Evolutionary conservation across 2,113 vertebrate species (phyloP).

Genomic region (Siniperca knerii): DNA sequence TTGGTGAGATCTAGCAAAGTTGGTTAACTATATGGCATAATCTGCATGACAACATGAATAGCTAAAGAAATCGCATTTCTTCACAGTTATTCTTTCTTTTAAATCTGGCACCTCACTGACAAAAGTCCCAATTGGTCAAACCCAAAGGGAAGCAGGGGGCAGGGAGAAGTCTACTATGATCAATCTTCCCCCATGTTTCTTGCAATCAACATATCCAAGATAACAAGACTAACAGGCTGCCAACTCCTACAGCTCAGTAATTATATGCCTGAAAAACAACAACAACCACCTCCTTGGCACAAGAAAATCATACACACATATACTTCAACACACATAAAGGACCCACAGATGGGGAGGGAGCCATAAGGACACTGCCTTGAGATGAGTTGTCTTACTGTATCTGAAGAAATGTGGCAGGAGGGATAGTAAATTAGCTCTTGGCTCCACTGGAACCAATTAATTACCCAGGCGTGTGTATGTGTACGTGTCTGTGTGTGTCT

Average conservation of each 20-base stretch:
- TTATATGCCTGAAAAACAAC: constrained; percentile 75
- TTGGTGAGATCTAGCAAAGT: background rate
- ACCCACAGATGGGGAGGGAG: constrained; percentile 46
- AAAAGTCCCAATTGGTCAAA: constrained; percentile 40
- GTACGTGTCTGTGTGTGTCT: constrained; percentile 46
- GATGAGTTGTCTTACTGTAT: constrained; percentile 56
- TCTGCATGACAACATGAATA: background rate
- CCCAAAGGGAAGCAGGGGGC: constrained; percentile 18
- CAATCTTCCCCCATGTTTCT: constrained; percentile 68
- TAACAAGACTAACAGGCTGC: constrained; percentile 74
- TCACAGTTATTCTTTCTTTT: background rate
- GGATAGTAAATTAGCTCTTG: constrained; percentile 79
- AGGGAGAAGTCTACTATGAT: constrained; percentile 40
- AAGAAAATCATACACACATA: constrained; percentile 33
- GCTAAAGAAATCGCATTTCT: background rate
- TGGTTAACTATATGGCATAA: background rate
- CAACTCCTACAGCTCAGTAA: constrained; percentile 72
- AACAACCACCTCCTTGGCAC: constrained; percentile 45
- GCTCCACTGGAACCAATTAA: constrained; percentile 86
- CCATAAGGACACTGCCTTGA: constrained; percentile 55
- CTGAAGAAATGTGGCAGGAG: constrained; percentile 72
- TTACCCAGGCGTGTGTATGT: constrained; percentile 63
- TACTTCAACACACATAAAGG: constrained; percentile 44
- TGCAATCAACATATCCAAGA: constrained; percentile 69
- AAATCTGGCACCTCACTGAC: constrained; percentile 21